Evolutionary conservation across 2,113 vertebrate species (phyloP).

Genomic region (Pomatostomus ruficeps): DNA sequence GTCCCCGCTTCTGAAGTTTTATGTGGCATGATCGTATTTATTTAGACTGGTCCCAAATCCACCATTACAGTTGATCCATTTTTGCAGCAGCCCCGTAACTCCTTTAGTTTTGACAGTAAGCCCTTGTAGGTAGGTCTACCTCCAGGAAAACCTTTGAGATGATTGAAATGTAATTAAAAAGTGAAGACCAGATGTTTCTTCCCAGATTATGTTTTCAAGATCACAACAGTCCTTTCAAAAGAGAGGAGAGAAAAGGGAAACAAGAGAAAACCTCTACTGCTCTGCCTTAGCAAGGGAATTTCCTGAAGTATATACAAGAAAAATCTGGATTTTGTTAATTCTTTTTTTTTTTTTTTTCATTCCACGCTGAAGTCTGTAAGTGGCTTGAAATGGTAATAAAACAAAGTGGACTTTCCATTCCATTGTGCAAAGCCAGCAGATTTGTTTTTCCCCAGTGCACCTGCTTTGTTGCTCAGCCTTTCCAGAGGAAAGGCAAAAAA

Average conservation of each 20-base stretch:
- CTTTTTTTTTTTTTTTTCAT: neutral
- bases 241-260: neutral
- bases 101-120: slow-evolving; percentile 26
- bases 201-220: slow-evolving; percentile 23
- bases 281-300: neutral
- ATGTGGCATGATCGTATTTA: neutral
- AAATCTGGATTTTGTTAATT: neutral
- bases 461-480: slow-evolving; percentile 26
- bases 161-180: slow-evolving; percentile 58
- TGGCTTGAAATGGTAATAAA: slow-evolving; percentile 23
- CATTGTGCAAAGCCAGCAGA: slow-evolving; percentile 37
- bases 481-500: neutral
- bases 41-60: slow-evolving; percentile 5
- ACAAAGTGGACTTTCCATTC: slow-evolving; percentile 3
- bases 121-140: slow-evolving; percentile 13
- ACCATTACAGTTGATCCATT: neutral
- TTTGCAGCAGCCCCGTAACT: neutral
- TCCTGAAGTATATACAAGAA: neutral
- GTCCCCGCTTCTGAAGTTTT: neutral
- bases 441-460: slow-evolving; percentile 29
- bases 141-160: slow-evolving; percentile 32
- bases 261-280: neutral
- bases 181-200: slow-evolving; percentile 48
- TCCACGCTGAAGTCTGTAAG: neutral
- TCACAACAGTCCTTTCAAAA: slow-evolving; percentile 1